A percentile compares a stretch with the other conserved stretches of the same genome.
Evolutionary conservation across 2,113 vertebrate species (phyloP).

Genomic region (Panthera tigris): DNA sequence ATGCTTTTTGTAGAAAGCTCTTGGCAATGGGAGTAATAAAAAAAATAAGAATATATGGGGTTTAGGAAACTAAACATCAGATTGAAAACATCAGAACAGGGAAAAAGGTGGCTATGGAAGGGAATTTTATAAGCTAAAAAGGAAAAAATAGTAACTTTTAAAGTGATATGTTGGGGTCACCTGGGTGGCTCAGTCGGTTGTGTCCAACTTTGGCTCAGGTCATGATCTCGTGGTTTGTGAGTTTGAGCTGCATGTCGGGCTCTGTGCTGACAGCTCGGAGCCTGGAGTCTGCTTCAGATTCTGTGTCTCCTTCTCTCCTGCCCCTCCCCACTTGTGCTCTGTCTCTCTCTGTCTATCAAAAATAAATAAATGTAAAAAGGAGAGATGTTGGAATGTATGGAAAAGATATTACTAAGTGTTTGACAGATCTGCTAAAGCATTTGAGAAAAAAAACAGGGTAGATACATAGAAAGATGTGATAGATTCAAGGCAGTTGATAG

Average conservation of each 20-base stretch:
- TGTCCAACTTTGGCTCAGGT: too few species aligned
- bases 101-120: background rate
- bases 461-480: background rate
- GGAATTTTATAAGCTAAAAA: background rate
- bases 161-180: background rate
- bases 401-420: background rate
- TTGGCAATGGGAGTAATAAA: background rate
- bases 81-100: background rate
- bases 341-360: too few species aligned
- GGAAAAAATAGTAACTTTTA: background rate
- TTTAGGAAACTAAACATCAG: background rate
- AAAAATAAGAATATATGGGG: background rate
- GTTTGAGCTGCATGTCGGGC: too few species aligned
- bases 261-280: too few species aligned
- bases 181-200: too few species aligned
- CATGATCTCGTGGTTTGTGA: too few species aligned
- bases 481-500: background rate
- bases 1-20: background rate
- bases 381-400: background rate
- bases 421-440: background rate
- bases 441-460: background rate
- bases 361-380: background rate
- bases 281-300: too few species aligned
- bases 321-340: too few species aligned
- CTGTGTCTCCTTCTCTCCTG: too few species aligned